These are phyloP conservation scores for Cheilosia pagana DNA, from an alignment of 2,888 invertebrate species.

Conservation along the genomic window DNA sequence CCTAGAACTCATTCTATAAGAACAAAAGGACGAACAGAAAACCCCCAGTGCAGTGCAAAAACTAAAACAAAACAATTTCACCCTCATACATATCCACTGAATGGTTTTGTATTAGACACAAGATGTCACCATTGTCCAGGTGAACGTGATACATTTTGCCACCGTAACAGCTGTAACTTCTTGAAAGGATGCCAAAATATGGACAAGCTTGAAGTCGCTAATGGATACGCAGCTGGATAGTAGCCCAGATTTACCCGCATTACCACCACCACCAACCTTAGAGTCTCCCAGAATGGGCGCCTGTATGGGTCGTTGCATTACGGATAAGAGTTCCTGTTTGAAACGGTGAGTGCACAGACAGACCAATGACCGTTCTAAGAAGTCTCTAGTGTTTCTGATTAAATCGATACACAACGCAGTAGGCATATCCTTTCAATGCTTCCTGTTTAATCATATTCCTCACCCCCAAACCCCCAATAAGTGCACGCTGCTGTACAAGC, in stretches of 20 bases:
- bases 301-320: conserved; percentile 77
- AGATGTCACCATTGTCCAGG: conserved; percentile 21
- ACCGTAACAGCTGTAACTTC: conserved; percentile 15
- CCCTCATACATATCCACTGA: conserved; percentile 10
- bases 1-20: background rate
- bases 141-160: conserved; percentile 2
- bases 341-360: conserved; percentile 72
- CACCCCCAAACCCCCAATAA: background rate
- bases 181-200: conserved; percentile 60
- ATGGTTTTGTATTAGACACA: conserved; percentile 13
- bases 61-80: background rate
- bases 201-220: conserved; percentile 47
- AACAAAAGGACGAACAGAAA: background rate
- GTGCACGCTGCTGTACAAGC: conserved; percentile 16
- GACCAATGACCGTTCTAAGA: conserved; percentile 45
- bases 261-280: conserved; percentile 15
- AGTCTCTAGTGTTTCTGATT: conserved; percentile 47
- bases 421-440: background rate
- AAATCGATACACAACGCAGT: conserved; percentile 55
- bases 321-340: conserved; percentile 72
- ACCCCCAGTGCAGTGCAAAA: conserved; percentile 4
- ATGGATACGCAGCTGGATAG: conserved; percentile 71
- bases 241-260: conserved; percentile 30
- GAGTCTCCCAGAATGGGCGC: conserved; percentile 75
- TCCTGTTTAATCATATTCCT: conserved; percentile 9